phyloP scores from a whole-genome alignment of 2,888 invertebrate genomes.

The Lasioglossum leucozonium region DNA sequence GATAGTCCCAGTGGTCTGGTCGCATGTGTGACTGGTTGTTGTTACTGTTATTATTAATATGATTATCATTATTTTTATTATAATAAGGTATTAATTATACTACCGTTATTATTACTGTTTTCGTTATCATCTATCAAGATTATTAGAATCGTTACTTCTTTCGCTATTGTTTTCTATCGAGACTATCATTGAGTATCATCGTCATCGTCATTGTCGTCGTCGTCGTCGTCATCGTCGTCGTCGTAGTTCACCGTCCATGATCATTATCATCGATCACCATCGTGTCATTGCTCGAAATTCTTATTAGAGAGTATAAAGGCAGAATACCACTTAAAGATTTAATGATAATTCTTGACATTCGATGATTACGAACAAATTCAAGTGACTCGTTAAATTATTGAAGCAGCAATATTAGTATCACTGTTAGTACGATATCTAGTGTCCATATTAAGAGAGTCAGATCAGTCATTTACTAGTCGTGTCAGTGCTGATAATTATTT shows the following conservation, averaged over 20 bases:
- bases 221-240: not conserved
- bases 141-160: slow-evolving; percentile 23
- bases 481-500: slow-evolving; percentile 76
- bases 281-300: slow-evolving; percentile 14
- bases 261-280: slow-evolving; percentile 6
- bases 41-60: slow-evolving; percentile 49
- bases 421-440: slow-evolving; percentile 39
- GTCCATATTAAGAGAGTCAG: slow-evolving; percentile 76
- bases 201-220: not conserved
- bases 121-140: slow-evolving; percentile 26
- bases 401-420: slow-evolving; percentile 43
- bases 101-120: slow-evolving; percentile 43
- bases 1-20: slow-evolving; percentile 33
- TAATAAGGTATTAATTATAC: slow-evolving; percentile 51
- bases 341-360: slow-evolving; percentile 17
- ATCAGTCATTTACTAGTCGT: slow-evolving; percentile 85
- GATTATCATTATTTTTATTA: slow-evolving; percentile 54
- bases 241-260: not conserved
- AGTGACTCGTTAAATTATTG: slow-evolving; percentile 9
- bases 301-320: slow-evolving; percentile 13
- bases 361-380: slow-evolving; percentile 15
- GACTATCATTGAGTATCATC: slow-evolving; percentile 32
- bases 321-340: slow-evolving; percentile 27
- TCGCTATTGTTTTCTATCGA: slow-evolving; percentile 43
- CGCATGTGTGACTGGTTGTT: slow-evolving; percentile 35